Base-by-base conservation (phyloP, 2,113 vertebrate genomes). In the Machaerirhynchus nigripectus region DNA sequence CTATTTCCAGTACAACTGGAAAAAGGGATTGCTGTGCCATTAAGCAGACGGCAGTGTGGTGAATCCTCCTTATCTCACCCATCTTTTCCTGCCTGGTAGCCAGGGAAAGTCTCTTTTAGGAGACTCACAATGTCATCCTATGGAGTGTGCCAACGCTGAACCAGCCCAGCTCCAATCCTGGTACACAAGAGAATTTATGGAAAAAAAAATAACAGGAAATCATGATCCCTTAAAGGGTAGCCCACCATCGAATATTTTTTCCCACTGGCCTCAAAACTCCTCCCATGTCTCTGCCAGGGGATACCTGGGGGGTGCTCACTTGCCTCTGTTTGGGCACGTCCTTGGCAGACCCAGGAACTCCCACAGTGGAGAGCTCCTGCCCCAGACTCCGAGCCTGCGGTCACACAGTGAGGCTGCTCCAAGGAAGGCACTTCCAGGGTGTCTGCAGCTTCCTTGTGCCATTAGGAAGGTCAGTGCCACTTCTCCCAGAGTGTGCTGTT, bases 321-420 rank as follows among this genome's bases (percentile, higher is more conserved):
- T 49, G 10, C 23, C 44, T 33, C 17, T 19, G 30, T 26, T 31
- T 13, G n/a, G 40, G 63, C 44, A 14, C 5, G 11, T 65, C 44
- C 15, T 22, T 8, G 10, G 49, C 42, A 46, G 52, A 33, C 16
- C 17, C 52, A 14, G 65, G 24, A 28, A 37, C 47, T 13, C 2
- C 0, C 1, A 4, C 2, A n/a, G 47, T 4, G 3, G 15, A 30
- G 30, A 69, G n/a, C n/a, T 60, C 40, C 24, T 0, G 0, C 21
- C n/a, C 20, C 9, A 21, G 50, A 10, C 27, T 35, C 39, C 0
- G 0, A 31, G 31, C 46, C 35, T 5, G 0, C 0, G 0, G 12
- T 13, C 52, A 30, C 2, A 18, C 30, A 4, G 46, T 11, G 78
- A 37, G 5, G 30, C 28, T 24, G 23, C 71, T 33, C 50, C 13